Conservation (phyloP, 1,140 invertebrate genomes). For the Bicyclus anynana region DNA sequence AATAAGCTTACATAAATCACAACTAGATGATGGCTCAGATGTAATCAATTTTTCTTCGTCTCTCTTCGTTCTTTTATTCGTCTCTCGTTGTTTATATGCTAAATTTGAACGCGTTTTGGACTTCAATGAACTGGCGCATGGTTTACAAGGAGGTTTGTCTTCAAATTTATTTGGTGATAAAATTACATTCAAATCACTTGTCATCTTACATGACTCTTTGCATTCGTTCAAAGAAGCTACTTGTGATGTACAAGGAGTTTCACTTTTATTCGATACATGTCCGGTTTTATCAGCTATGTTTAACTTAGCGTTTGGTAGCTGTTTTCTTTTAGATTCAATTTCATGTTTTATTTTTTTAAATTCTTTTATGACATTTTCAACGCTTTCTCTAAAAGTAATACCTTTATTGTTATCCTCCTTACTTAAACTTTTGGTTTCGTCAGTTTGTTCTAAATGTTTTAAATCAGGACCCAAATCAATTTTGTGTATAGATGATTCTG, state of each 20-base stretch:
- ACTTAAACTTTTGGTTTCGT: constrained; percentile 28
- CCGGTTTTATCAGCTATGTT: too few relatives aligned
- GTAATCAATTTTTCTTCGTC: neutral
- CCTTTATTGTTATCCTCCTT: constrained; percentile 29
- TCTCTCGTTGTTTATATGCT: constrained; percentile 16
- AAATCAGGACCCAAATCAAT: constrained; percentile 18
- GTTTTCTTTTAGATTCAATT: neutral
- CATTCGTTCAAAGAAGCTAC: too few relatives aligned
- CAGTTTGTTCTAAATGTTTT: constrained; percentile 27
- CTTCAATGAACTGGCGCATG: too few relatives aligned
- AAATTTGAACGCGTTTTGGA: too few relatives aligned
- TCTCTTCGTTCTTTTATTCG: constrained; percentile 13
- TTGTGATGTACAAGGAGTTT: too few relatives aligned
- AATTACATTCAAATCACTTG: too few relatives aligned
- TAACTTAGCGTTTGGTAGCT: constrained; percentile 15
- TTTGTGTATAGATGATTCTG: neutral
- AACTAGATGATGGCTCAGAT: too few relatives aligned
- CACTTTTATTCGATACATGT: too few relatives aligned
- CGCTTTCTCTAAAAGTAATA: constrained; percentile 21
- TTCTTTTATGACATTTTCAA: constrained; percentile 34
- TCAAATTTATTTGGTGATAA: too few relatives aligned
- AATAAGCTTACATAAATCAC: too few relatives aligned
- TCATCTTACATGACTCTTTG: too few relatives aligned
- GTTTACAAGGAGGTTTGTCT: too few relatives aligned
- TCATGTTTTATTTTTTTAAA: constrained; percentile 24